These are phyloP conservation scores for Loriculus beryllinus DNA, from an alignment of 2,797 vertebrate genomes.

Conservation along the genomic window DNA sequence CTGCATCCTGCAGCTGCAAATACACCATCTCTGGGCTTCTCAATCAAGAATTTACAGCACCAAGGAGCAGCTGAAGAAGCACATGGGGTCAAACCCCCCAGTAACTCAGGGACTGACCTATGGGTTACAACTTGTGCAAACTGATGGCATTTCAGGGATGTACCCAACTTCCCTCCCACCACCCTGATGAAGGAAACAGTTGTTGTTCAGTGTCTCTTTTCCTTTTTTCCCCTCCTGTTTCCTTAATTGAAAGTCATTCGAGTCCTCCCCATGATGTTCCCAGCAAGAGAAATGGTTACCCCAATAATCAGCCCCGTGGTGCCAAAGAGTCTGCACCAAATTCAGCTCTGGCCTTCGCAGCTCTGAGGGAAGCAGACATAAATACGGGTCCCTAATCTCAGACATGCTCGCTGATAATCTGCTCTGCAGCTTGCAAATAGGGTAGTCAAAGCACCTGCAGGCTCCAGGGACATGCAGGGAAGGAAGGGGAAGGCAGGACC, in stretches of 20 bases:
- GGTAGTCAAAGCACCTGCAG: background rate
- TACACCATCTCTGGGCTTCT: background rate
- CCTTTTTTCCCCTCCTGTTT: background rate
- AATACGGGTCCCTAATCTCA: constrained; percentile 55
- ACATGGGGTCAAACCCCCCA: accelerated
- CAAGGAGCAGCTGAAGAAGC: background rate
- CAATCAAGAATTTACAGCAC: background rate
- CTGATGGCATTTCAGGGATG: background rate
- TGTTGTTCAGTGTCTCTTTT: background rate
- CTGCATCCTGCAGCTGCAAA: background rate
- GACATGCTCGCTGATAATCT: background rate
- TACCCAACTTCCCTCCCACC: background rate
- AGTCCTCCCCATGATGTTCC: background rate
- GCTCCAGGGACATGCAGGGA: background rate
- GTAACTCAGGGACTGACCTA: accelerated
- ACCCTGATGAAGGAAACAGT: background rate
- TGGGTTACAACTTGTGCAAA: background rate
- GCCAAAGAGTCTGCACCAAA: constrained; percentile 55
- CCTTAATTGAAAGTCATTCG: background rate
- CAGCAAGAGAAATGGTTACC: constrained; percentile 14
- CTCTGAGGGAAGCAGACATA: constrained; percentile 30
- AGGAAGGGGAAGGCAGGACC: background rate
- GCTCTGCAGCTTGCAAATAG: constrained; percentile 36
- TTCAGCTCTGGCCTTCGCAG: background rate
- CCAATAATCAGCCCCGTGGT: constrained; percentile 16